phyloP scores from a whole-genome alignment of 2,113 vertebrate species.

The Trematocara stigmaticum region DNA sequence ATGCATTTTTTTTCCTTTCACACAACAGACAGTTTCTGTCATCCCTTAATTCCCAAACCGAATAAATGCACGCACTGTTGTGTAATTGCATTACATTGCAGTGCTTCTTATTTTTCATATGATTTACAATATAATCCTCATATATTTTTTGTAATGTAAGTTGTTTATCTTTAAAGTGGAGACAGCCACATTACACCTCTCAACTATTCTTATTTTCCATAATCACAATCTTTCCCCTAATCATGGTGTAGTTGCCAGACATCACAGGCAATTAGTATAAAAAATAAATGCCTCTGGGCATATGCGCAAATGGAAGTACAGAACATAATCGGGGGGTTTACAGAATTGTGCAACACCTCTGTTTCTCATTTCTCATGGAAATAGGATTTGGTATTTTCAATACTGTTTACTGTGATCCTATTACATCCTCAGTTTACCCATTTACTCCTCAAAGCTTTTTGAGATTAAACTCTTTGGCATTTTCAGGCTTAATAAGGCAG shows the following conservation, averaged over 20 bases:
- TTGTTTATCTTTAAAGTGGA: neutral
- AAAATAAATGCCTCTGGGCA: neutral
- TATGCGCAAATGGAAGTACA: neutral
- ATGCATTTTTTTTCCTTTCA: neutral
- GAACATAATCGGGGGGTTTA: neutral
- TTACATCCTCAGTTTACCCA: neutral
- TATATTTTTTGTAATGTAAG: neutral
- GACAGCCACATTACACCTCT: neutral
- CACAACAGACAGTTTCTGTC: neutral
- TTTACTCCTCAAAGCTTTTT: neutral
- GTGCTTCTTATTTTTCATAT: neutral
- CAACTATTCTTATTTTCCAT: neutral
- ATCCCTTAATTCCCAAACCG: neutral
- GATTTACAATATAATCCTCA: neutral
- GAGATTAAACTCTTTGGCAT: neutral
- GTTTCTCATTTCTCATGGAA: neutral
- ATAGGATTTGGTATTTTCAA: neutral
- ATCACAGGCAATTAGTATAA: neutral
- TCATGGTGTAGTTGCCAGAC: neutral
- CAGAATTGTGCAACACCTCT: neutral
- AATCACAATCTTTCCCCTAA: neutral
- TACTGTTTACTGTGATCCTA: neutral
- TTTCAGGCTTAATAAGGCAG: slow-evolving; percentile 5
- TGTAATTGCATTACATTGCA: neutral
- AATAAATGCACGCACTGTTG: neutral